Conservation (phyloP, 2,888 invertebrate genomes). For the Allacma fusca region DNA sequence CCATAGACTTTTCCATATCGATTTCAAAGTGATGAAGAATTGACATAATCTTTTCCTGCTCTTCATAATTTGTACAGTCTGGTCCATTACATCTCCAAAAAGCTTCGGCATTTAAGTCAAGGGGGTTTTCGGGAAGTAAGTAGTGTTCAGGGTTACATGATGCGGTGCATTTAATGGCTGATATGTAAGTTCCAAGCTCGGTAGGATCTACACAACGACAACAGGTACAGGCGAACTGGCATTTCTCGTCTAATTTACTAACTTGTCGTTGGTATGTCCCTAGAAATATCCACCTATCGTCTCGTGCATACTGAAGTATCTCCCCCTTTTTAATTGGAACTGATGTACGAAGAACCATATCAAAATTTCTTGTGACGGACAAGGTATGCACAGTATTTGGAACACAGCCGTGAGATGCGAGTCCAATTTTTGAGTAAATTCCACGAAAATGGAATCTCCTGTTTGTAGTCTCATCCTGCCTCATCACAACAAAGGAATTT, state of each 20-base stretch:
- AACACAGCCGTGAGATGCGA: background rate
- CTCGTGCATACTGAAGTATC: background rate
- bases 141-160: background rate
- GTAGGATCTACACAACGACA: conserved; percentile 19
- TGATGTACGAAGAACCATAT: background rate
- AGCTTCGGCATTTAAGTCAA: conserved; percentile 34
- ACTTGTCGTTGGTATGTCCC: conserved; percentile 29
- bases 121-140: conserved; percentile 19
- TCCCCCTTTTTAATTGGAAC: conserved; percentile 26
- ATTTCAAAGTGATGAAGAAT: conserved; percentile 27
- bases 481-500: conserved; percentile 14
- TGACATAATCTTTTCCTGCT: conserved; percentile 39
- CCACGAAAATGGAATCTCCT: background rate
- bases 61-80: background rate
- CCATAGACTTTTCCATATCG: conserved; percentile 7
- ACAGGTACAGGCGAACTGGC: conserved; percentile 20
- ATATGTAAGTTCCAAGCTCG: conserved; percentile 9
- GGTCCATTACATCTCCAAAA: conserved; percentile 17
- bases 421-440: background rate
- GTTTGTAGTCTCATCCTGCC: background rate
- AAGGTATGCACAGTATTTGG: background rate
- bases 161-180: conserved; percentile 26
- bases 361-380: background rate
- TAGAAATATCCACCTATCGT: conserved; percentile 19
- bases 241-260: conserved; percentile 13